Conservation (phyloP, 1,140 invertebrate genomes). For the Acarapis woodi region DNA sequence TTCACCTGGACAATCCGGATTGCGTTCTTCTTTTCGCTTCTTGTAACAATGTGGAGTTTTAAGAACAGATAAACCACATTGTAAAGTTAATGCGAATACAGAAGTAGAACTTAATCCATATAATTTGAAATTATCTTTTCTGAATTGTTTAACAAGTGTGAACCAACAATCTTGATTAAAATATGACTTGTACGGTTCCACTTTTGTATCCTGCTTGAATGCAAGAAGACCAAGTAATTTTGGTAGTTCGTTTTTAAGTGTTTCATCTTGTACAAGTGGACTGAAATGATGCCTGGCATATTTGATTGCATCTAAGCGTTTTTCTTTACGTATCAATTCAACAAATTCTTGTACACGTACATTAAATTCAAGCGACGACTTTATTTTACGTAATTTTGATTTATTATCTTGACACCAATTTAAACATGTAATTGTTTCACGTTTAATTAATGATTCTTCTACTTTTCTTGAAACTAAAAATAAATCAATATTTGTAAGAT, state of each 20-base stretch:
- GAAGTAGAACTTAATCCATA: conserved; percentile 72
- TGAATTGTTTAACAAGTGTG: conserved; percentile 56
- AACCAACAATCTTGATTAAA: conserved; percentile 40
- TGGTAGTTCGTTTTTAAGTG: conserved; percentile 47
- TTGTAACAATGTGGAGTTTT: conserved; percentile 48
- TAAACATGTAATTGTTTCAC: conserved; percentile 63
- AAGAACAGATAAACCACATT: conserved; percentile 70
- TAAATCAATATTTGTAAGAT: conserved; percentile 64
- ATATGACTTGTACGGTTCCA: conserved; percentile 31
- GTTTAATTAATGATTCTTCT: conserved; percentile 30
- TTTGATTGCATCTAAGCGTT: conserved; percentile 59
- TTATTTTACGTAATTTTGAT: conserved; percentile 72
- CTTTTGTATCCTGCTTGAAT: conserved; percentile 43
- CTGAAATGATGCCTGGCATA: conserved; percentile 79
- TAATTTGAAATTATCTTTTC: conserved; percentile 69
- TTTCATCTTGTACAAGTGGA: conserved; percentile 44
- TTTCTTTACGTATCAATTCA: conserved; percentile 58
- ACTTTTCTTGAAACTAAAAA: conserved; percentile 69
- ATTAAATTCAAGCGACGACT: conserved; percentile 38
- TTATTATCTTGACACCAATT: conserved; percentile 91
- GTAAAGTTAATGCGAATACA: conserved; percentile 61
- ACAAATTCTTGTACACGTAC: conserved; percentile 80
- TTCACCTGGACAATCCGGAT: conserved; percentile 69
- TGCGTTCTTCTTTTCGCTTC: conserved; percentile 21
- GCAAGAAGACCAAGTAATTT: conserved; percentile 81